Percentiles rank a stretch among this genome's conserved stretches.
Evolutionary conservation across 1,140 invertebrate species (phyloP).

Genomic region (Scylla paramamosain): DNA sequence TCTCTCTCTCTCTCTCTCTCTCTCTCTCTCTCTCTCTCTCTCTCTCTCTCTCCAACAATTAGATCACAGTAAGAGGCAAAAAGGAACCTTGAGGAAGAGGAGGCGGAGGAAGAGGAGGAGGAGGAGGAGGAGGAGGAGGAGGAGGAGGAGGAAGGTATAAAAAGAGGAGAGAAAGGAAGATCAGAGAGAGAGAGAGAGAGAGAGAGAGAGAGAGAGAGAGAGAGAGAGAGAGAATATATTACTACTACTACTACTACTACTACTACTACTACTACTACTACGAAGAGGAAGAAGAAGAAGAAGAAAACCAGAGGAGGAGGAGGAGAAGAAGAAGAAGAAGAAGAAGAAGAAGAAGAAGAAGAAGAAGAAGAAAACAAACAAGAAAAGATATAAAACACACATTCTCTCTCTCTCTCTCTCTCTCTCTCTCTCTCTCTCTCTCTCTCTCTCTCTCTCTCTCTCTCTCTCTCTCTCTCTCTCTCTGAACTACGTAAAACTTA

Average conservation of each 20-base stretch:
- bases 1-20: no score
- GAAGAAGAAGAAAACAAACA: no score
- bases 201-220: not conserved
- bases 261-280: constrained; percentile 43
- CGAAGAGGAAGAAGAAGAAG: no score
- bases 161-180: not conserved
- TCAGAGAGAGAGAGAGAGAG: not conserved
- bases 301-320: no score
- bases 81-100: not conserved
- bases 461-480: not conserved
- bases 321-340: no score
- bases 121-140: no score
- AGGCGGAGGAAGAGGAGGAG: not conserved
- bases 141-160: not conserved
- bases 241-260: constrained; percentile 52
- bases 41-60: not conserved
- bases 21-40: no score
- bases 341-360: no score
- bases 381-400: not conserved
- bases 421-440: not conserved
- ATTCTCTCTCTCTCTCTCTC: not conserved
- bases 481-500: not conserved
- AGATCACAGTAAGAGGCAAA: no score
- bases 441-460: constrained; percentile 11
- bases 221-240: not conserved